Evolutionary conservation across 2,113 vertebrate species (phyloP).

Genomic region (Cinclus mexicanus): DNA sequence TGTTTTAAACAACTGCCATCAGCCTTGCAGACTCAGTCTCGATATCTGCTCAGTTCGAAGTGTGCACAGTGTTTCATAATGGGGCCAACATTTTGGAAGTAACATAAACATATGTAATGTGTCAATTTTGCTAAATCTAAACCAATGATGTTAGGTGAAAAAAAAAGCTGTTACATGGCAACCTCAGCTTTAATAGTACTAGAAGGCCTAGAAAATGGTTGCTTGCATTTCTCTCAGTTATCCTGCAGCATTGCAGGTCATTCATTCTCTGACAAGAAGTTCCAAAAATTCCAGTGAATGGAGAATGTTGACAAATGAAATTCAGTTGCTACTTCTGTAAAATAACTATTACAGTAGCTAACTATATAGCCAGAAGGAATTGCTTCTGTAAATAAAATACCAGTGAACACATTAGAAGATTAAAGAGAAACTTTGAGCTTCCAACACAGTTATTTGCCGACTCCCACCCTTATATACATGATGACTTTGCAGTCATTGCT

Average conservation of each 20-base stretch:
- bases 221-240: not conserved
- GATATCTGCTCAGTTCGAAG: not conserved
- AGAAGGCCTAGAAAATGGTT: not conserved
- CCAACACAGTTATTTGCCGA: not conserved
- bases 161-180: not conserved
- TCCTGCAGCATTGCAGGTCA: not conserved
- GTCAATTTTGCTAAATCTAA: not conserved
- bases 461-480: not conserved
- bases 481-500: constrained; percentile 24
- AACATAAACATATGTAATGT: not conserved
- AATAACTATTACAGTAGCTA: constrained; percentile 32
- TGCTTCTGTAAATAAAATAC: constrained; percentile 62
- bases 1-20: not conserved
- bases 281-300: constrained; percentile 47
- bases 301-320: constrained; percentile 31
- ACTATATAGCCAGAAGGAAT: constrained; percentile 55
- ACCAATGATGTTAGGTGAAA: not conserved
- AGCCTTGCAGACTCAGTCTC: not conserved
- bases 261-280: constrained; percentile 14
- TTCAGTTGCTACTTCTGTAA: constrained; percentile 16
- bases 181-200: not conserved
- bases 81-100: not conserved
- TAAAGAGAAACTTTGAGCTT: constrained; percentile 32
- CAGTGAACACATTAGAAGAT: constrained; percentile 35
- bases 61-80: not conserved